A percentile compares a stretch with the other conserved stretches of the same genome.
These are phyloP conservation scores for Rhynchophorus ferrugineus DNA, from an alignment of 1,140 invertebrate genomes.

Conservation along the genomic window DNA sequence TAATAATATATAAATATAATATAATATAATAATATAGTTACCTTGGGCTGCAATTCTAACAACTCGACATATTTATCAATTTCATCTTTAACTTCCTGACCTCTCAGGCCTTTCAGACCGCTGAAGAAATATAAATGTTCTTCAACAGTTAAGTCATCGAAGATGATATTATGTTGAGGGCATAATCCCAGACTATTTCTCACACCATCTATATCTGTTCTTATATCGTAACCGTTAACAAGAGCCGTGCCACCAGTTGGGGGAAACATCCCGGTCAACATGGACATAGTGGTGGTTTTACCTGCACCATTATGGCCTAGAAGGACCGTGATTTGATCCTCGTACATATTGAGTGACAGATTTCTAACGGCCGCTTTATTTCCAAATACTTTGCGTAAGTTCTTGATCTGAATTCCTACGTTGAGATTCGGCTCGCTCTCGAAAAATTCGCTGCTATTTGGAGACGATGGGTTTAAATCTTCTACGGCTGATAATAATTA, in stretches of 20 bases:
- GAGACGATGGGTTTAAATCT: constrained; percentile 10
- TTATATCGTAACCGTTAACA: constrained; percentile 61
- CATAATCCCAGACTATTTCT: constrained; percentile 74
- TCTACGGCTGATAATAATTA: constrained; percentile 10
- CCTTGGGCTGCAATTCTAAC: constrained; percentile 55
- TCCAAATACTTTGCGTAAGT: constrained; percentile 54
- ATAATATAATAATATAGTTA: constrained; percentile 27
- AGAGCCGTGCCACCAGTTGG: constrained; percentile 60
- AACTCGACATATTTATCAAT: constrained; percentile 57
- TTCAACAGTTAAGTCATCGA: constrained; percentile 79
- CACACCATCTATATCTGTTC: constrained; percentile 49
- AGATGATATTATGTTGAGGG: constrained; percentile 92
- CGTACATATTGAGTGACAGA: constrained; percentile 60
- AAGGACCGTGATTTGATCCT: constrained; percentile 59
- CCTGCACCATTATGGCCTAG: constrained; percentile 71
- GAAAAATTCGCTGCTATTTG: constrained; percentile 26
- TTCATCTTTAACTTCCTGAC: constrained; percentile 45
- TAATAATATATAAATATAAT: no score
- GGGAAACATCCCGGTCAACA: constrained; percentile 64
- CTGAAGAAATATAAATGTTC: constrained; percentile 88
- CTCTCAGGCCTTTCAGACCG: constrained; percentile 62
- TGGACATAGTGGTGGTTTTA: constrained; percentile 72
- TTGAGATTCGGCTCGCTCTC: constrained; percentile 32
- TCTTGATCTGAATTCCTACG: constrained; percentile 55
- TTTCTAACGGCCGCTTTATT: constrained; percentile 47